Evolutionary conservation across 1,140 invertebrate genomes (phyloP), one percentile per base, ranked within the genome.

Genomic region (Heterodera carotae): DNA sequence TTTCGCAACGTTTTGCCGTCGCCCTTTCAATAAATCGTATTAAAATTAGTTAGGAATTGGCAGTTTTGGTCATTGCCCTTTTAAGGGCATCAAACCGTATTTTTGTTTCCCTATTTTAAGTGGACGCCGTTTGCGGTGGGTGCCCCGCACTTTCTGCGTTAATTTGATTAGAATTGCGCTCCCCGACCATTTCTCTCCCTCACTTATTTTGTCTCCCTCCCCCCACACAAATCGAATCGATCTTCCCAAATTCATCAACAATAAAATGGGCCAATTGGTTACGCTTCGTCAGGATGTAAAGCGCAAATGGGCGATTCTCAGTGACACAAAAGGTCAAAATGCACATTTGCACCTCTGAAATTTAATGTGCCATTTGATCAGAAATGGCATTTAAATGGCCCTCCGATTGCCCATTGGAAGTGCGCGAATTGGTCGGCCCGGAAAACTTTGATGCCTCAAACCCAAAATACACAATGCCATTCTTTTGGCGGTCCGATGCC

Each of bases 381-480:
- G 84, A 84, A 76, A 83, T 85, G 56, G 43, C 79, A 62, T 85
- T 85, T 67, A 76, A 79, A 43, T 85, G 84, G 84, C 84, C 84
- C n/a, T 18, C 48, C n/a, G 75, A 86, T 56, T 84, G 82, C 2
- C 84, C 84, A 4, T 66, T 86, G 29, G 84, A 85, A 78, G 85
- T 85, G n/a, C 76, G 82, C 36, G 85, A 85, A 76, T 69, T 86
- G 29, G 84, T 85, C 27, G 84, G 84, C 27, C 81, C 84, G 10
- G 81, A 84, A 36, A 59, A 81, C 36, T 85, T 84, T 69, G 84
- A 85, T 60, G 73, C 85, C 2, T 77, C 79, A 1, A 82, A 69
- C 39, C 83, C 82, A 18, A 79, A 85, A 48, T 85, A 86, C 68
- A 66, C 69, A 27, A 85, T 85, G 85, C 84, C 84, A 29, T 84